Evolutionary conservation across 1,140 invertebrate species (phyloP), one percentile per base, ranked within the genome.

Genomic region (Trachymyrmex cornetzi): DNA sequence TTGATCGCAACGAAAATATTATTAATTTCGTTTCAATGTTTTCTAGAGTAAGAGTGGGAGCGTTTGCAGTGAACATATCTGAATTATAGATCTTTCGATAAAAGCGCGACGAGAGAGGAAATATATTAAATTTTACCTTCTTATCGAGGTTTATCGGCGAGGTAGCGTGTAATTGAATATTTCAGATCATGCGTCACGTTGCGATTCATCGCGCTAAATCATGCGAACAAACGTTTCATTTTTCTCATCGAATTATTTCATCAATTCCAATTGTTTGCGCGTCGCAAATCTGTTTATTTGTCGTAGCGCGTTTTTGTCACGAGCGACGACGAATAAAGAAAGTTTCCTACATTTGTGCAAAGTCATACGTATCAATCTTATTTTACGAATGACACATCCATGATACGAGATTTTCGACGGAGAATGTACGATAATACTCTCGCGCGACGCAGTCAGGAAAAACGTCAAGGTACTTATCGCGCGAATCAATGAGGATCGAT

Each of bases 341-440:
- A 48, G 19, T 50, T 61, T 34, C n/a, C 38, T 22, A 50, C 55
- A 24, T 84, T 84, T 50, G 19, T 50, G 80, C 86, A 53, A 16
- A n/a, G 66, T 63, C 75, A 72, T 5, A 14, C n/a, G 48, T 38
- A 64, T 89, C 77, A 74, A 82, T 89, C 87, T 88, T 81, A 12
- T 53, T 61, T 71, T 12, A 34, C 48, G 61, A 71, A 53, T 57
- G 75, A 79, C 30, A 34, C 48, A 24, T 34, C 30, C 24, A 57
- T n/a, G 80, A 88, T 86, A 90, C 27, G 66, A 85, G 80, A 85
- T 90, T 88, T 90, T 90, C 69, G 64, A 34, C 22, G 66, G 30
- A 66, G 67, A 61, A 44, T 50, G 38, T 27, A 53, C 67, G 86
- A 90, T 90, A 90, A 87, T 53, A 19, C 12, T 30, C 24, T 55